Percentiles rank a stretch among this genome's conserved stretches.
Evolutionary conservation across 2,113 vertebrate species (phyloP).

Genomic region (Panurus biarmicus): DNA sequence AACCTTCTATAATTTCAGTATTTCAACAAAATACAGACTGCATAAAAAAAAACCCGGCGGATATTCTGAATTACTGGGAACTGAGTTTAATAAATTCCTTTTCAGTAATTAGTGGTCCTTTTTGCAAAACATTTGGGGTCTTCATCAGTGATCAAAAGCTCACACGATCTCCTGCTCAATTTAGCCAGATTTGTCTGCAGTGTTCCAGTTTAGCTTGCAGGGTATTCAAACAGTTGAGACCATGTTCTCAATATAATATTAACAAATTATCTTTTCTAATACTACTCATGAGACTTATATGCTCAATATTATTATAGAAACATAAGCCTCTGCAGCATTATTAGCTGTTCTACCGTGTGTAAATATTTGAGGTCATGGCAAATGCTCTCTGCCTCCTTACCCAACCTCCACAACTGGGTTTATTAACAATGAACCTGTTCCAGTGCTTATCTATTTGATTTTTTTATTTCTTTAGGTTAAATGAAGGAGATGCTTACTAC

Average conservation of each 20-base stretch:
- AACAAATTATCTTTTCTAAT: neutral
- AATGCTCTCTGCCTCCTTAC: neutral
- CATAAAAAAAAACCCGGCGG: neutral
- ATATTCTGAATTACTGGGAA: neutral
- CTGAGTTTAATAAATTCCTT: neutral
- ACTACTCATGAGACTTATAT: neutral
- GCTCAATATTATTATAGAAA: neutral
- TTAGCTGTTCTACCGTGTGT: neutral
- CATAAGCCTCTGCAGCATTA: neutral
- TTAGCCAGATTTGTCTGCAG: neutral
- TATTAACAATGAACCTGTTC: neutral
- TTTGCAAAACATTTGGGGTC: neutral
- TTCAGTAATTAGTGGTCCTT: neutral
- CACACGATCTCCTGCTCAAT: neutral
- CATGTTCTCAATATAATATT: neutral
- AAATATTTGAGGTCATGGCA: neutral
- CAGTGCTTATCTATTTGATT: neutral
- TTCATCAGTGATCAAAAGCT: neutral
- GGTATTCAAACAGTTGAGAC: neutral
- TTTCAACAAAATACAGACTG: neutral
- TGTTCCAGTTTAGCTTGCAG: neutral
- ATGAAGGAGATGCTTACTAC: slow-evolving; percentile 16
- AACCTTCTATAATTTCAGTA: neutral
- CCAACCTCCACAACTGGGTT: neutral
- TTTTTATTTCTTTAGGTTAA: neutral